Conservation (phyloP, 2,888 invertebrate species). For the Caenorhabditis sp. region DNA sequence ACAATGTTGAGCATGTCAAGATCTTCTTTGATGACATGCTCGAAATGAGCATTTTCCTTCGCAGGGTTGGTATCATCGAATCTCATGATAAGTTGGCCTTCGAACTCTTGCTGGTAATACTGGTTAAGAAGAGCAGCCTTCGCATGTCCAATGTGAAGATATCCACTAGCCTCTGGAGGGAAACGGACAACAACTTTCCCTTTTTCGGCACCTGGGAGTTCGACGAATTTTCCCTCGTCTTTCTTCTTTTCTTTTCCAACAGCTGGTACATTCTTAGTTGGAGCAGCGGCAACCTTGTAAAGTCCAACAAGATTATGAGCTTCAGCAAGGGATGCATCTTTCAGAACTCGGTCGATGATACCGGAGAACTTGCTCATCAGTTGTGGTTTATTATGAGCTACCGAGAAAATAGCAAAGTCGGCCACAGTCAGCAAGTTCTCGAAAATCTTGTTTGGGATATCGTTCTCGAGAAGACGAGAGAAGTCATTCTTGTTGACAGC, state of each 20-base stretch:
- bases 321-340: constrained; percentile 65
- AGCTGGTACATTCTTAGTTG: not conserved
- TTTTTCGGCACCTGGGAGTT: constrained; percentile 96
- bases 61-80: constrained; percentile 99
- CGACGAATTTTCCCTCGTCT: constrained; percentile 97
- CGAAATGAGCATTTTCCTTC: constrained; percentile 97
- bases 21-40: constrained; percentile 95
- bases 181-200: constrained; percentile 98
- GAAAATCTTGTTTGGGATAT: constrained; percentile 24
- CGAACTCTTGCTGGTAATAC: constrained; percentile 94
- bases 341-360: constrained; percentile 68
- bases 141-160: constrained; percentile 97
- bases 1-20: constrained; percentile 93
- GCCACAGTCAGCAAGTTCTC: constrained; percentile 69
- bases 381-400: constrained; percentile 68
- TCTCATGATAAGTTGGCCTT: constrained; percentile 96
- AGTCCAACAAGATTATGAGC: constrained; percentile 71
- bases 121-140: constrained; percentile 98
- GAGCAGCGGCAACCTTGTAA: constrained; percentile 55
- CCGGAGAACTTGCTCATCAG: constrained; percentile 68
- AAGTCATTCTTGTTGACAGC: constrained; percentile 54
- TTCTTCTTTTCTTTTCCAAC: constrained; percentile 84
- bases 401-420: constrained; percentile 74
- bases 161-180: constrained; percentile 99
- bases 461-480: constrained; percentile 12